Conservation (phyloP, 1,140 invertebrate genomes). For the Bombus pascuorum region DNA sequence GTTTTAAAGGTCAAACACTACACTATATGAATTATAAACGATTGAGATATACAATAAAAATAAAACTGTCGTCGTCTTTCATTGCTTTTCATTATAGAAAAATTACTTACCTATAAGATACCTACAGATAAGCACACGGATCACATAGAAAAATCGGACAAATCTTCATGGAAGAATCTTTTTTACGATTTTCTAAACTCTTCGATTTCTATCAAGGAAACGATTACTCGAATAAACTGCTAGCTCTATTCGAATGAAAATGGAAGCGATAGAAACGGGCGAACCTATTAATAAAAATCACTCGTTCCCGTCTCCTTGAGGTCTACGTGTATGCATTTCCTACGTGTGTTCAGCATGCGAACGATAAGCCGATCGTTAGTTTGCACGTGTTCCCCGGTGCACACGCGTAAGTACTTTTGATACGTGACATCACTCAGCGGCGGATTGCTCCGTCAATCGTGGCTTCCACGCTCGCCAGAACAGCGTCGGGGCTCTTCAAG, state of each 20-base stretch:
- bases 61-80: neutral
- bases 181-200: too few relatives aligned
- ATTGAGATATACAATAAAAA: neutral
- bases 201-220: neutral
- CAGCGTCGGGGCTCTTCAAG: conserved; percentile 37
- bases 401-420: conserved; percentile 52
- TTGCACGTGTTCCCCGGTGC: conserved; percentile 45
- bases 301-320: conserved; percentile 55
- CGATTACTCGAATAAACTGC: neutral
- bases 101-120: too few relatives aligned
- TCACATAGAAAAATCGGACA: neutral
- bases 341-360: conserved; percentile 52
- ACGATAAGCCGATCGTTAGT: conserved; percentile 59
- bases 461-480: conserved; percentile 19
- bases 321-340: conserved; percentile 35
- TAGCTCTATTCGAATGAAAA: neutral
- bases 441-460: conserved; percentile 3
- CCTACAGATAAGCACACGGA: neutral
- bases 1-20: neutral
- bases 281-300: conserved; percentile 59
- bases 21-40: neutral
- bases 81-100: neutral
- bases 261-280: conserved; percentile 16
- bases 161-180: too few relatives aligned
- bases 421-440: conserved; percentile 64